Percentiles rank a stretch among this genome's conserved stretches.
phyloP scores from a whole-genome alignment of 2,888 invertebrate species.

The Slavum lentiscoides region DNA sequence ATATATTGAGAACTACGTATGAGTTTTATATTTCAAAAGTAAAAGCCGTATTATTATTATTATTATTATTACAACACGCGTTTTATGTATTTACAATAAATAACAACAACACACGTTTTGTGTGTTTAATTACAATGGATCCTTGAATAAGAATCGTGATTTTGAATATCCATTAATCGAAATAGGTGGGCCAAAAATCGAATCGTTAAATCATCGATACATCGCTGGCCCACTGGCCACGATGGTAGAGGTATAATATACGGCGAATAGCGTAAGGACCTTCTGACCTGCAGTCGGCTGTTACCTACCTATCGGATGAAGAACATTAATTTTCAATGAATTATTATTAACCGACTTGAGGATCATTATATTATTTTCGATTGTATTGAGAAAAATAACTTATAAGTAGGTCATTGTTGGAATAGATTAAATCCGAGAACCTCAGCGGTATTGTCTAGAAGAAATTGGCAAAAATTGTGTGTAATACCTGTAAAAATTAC shows the following conservation, averaged over 20 bases:
- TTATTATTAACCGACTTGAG: constrained; percentile 5
- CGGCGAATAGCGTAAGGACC: neutral
- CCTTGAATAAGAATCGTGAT: constrained; percentile 41
- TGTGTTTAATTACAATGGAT: constrained; percentile 37
- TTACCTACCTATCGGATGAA: constrained; percentile 10
- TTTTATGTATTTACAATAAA: neutral
- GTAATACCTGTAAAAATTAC: neutral
- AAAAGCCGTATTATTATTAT: neutral
- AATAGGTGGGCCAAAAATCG: constrained; percentile 21
- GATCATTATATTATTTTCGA: constrained; percentile 21
- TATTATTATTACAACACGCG: neutral
- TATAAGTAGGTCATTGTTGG: constrained; percentile 22
- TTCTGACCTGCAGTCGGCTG: constrained; percentile 19
- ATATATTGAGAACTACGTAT: neutral
- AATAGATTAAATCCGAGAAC: constrained; percentile 12
- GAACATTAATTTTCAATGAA: constrained; percentile 21
- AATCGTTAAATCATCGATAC: constrained; percentile 32
- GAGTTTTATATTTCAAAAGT: neutral
- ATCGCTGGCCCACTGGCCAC: neutral
- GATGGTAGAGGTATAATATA: neutral
- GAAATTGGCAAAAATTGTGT: neutral
- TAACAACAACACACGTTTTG: neutral
- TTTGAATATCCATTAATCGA: constrained; percentile 23
- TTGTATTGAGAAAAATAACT: constrained; percentile 15
- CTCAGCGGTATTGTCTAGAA: constrained; percentile 1